A percentile compares a stretch with the other conserved stretches of the same genome.
phyloP scores from a whole-genome alignment of 2,888 invertebrate species.

The Agrenia bidenticulata region DNA sequence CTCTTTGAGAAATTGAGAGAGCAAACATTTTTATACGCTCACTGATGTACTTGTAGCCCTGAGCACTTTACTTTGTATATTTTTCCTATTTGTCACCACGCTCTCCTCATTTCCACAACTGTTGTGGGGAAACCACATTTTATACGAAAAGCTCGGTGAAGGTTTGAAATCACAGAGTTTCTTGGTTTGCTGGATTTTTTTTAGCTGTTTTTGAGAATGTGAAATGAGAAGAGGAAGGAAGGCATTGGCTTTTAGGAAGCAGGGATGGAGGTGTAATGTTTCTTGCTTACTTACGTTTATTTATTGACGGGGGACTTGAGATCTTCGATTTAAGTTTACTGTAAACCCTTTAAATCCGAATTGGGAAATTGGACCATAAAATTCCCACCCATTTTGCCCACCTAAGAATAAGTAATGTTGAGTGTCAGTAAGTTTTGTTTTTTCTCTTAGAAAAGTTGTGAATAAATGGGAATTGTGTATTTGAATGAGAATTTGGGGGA shows the following conservation, averaged over 20 bases:
- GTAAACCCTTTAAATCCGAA: slow-evolving; percentile 12
- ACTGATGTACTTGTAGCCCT: slow-evolving; percentile 1
- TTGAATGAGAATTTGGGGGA: slow-evolving; percentile 1
- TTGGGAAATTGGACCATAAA: slow-evolving; percentile 18
- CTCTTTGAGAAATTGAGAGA: slow-evolving; percentile 12
- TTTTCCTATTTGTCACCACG: slow-evolving; percentile 19
- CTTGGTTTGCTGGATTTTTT: background rate
- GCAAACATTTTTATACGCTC: slow-evolving; percentile 9
- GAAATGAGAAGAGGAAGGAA: too few relatives aligned
- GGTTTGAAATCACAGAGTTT: too few relatives aligned
- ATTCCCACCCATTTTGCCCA: slow-evolving; percentile 10
- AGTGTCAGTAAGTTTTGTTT: too few relatives aligned
- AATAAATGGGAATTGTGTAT: too few relatives aligned
- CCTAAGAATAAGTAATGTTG: slow-evolving; percentile 2
- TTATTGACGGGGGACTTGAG: slow-evolving; percentile 28
- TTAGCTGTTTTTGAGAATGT: background rate
- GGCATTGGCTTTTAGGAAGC: too few relatives aligned
- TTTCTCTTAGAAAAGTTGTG: too few relatives aligned
- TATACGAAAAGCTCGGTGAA: background rate
- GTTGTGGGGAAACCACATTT: background rate
- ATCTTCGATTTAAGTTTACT: background rate
- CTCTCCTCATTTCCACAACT: slow-evolving; percentile 8
- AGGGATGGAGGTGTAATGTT: too few relatives aligned
- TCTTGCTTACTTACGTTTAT: slow-evolving; percentile 8
- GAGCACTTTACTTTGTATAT: slow-evolving; percentile 23